phyloP scores from a whole-genome alignment of 2,797 vertebrate genomes.

The Argyrosomus regius region DNA sequence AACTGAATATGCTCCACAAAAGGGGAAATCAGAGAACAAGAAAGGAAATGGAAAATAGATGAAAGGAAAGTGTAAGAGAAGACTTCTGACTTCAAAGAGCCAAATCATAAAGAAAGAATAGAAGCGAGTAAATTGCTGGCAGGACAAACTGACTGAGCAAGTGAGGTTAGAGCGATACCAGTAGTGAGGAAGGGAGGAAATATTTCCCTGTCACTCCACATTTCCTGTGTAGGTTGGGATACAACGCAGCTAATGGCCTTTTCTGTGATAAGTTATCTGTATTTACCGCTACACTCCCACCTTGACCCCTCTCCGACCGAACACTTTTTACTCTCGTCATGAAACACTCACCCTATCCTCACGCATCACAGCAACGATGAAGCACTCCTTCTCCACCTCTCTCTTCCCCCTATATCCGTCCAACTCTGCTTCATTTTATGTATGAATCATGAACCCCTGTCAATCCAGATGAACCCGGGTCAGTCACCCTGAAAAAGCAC shows the following conservation, averaged over 20 bases:
- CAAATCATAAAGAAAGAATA: constrained; percentile 5
- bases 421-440: constrained; percentile 30
- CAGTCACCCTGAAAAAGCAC: constrained; percentile 14
- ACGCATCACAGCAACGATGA: constrained; percentile 48
- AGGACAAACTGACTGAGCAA: constrained; percentile 23
- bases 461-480: constrained; percentile 18
- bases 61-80: not conserved
- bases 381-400: constrained; percentile 32
- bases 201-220: constrained; percentile 69
- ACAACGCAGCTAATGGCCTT: constrained; percentile 72
- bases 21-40: not conserved
- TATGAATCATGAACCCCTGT: constrained; percentile 12
- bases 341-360: constrained; percentile 55
- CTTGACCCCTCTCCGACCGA: constrained; percentile 52
- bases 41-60: not conserved
- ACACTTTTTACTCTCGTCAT: constrained; percentile 51
- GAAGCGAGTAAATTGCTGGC: constrained; percentile 17
- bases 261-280: constrained; percentile 79
- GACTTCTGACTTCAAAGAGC: constrained; percentile 19
- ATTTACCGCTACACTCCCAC: constrained; percentile 53
- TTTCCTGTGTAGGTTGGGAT: constrained; percentile 71
- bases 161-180: constrained; percentile 38
- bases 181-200: constrained; percentile 62
- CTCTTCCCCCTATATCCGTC: not conserved
- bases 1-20: not conserved